These are phyloP conservation scores for Megastigmus dorsalis DNA, from an alignment of 2,888 invertebrate species.

Conservation along the genomic window DNA sequence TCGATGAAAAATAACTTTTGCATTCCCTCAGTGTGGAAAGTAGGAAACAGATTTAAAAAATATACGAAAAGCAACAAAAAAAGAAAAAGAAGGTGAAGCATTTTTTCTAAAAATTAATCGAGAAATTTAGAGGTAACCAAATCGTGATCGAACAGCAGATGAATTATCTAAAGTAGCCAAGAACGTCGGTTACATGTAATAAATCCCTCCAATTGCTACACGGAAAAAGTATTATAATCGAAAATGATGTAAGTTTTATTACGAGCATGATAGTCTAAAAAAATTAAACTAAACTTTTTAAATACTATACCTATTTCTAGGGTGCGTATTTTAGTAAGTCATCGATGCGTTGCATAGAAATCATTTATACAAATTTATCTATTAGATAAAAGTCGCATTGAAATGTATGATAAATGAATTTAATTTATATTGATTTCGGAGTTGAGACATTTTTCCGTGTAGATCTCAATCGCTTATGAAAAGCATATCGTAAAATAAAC, in stretches of 20 bases:
- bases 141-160: slow-evolving; percentile 19
- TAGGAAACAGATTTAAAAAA: slow-evolving; percentile 7
- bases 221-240: slow-evolving; percentile 51
- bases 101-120: slow-evolving; percentile 21
- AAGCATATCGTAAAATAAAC: slow-evolving; percentile 20
- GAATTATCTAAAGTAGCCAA: slow-evolving; percentile 26
- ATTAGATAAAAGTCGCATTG: not conserved
- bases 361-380: slow-evolving; percentile 29
- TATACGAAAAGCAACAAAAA: not conserved
- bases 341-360: slow-evolving; percentile 14
- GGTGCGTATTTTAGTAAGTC: not conserved
- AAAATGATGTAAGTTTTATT: slow-evolving; percentile 54
- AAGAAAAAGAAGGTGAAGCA: not conserved
- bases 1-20: slow-evolving; percentile 10
- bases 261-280: slow-evolving; percentile 5
- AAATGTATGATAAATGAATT: slow-evolving; percentile 3
- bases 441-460: slow-evolving; percentile 5
- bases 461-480: slow-evolving; percentile 9
- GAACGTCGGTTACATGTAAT: slow-evolving; percentile 28
- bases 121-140: slow-evolving; percentile 37
- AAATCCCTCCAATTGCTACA: slow-evolving; percentile 49
- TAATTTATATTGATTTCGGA: slow-evolving; percentile 1
- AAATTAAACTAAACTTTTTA: slow-evolving; percentile 3
- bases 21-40: not conserved
- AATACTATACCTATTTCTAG: slow-evolving; percentile 36